Evolutionary conservation across 2,888 invertebrate genomes (phyloP), one percentile per base, ranked within the genome.

Genomic region (Eupithecia abbreviata): DNA sequence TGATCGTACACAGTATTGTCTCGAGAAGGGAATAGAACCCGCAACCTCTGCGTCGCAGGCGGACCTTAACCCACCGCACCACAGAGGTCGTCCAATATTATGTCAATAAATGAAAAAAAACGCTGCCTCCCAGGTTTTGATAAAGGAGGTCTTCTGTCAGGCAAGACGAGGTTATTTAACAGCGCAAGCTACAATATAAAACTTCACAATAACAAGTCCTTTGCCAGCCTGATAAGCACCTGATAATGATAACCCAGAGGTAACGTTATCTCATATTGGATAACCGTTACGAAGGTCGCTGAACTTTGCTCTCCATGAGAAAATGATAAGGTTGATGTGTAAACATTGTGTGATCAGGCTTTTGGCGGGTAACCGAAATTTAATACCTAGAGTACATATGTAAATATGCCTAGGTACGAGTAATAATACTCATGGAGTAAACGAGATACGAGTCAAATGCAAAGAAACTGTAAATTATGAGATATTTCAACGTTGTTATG

Each of bases 271-370:
- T 30, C 62, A n/a, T 74, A 82, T 12, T 58, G 71, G 78, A 82
- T 84, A 82, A 80, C 85, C 85, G 86, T 88, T 86, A 81, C 80
- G 10, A 76, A 81, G 85, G 83, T 85, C 82, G 87, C 84, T 85
- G 80, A 85, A 85, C 84, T 85, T 81, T 82, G 78, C 80, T 79
- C 82, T 79, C 77, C 80, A 80, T 83, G 83, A 80, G 85, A 86
- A 85, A 79, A 82, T 82, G 84, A 85, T 85, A 85, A 84, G 71
- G 45, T 62, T 5, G 58, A 10, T 47, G 18, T 49, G 65, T 75
- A 73, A 70, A 47, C 47, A 66, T 72, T 65, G 51, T 68, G 55
- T 73, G 55, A 75, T 74, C 73, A 49, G 9, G n/a, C 18, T 55
- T 80, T 82, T 81, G 76, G 80, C 76, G 80, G 76, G 79, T 81